Base-by-base conservation (phyloP, 2,797 vertebrate genomes). In the Uromys caudimaculatus region DNA sequence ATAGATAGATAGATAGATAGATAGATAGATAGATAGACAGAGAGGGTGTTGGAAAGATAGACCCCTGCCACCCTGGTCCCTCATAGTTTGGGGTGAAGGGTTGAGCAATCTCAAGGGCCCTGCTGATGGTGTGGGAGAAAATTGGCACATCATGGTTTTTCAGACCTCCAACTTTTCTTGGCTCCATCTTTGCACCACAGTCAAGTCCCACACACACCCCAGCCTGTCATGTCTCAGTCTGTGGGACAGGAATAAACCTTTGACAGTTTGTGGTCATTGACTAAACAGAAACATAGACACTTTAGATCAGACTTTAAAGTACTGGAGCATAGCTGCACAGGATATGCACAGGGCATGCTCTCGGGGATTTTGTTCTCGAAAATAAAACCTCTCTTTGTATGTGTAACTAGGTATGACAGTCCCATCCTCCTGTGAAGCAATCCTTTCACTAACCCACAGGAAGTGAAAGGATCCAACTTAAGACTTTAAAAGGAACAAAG, bases 71-170 rank as follows among this genome's bases (percentile, higher is more conserved):
- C 47, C 16, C 19, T 0, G 11, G 14, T 19, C 64, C 58, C 58
- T 91, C 64, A 23, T 27, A 54, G 1, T 35, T 92, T 76, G 60
- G 8, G 1, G 60, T 67, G 56, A 77, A 64, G 54, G 0, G 35
- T 12, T 78, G 44, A 84, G 44, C 19, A 27, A 32, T 56, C 11
- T 14, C 60, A 47, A 52, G 21, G 44, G 13, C 27, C 6, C n/a
- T 35, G 14, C 16, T 11, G 16, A 35, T 0, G 14, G 7, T 54
- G 11, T 38, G 35, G 19, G 24, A 12, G 44, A 11, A n/a, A n/a
- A 24, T 67, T 7, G 1, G 11, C 12, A 44, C 10, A 2, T n/a
- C 2, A 9, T 10, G 60, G 11, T 4, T 41, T 3, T 2, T 52
- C 58, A 50, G 24, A 24, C 8, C 38, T 58, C 73, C 24, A 38